phyloP scores from a whole-genome alignment of 2,888 invertebrate genomes.

The Steinernema hermaphroditum region DNA sequence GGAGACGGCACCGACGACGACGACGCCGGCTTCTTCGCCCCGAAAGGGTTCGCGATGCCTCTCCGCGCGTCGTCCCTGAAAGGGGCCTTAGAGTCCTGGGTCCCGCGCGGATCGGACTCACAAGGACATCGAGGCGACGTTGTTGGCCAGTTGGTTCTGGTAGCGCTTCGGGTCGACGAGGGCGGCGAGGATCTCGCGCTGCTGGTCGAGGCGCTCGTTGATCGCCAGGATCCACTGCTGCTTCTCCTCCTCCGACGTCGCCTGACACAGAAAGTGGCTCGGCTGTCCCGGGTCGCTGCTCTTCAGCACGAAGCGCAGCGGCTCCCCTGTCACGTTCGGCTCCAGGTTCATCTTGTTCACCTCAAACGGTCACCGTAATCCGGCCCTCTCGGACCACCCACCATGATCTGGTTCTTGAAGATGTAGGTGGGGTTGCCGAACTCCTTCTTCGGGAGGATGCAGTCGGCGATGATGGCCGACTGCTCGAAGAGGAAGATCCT shows the following conservation, averaged over 20 bases:
- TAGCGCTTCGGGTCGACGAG: constrained; percentile 81
- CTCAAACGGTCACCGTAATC: constrained; percentile 70
- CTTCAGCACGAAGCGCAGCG: constrained; percentile 77
- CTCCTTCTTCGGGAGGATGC: constrained; percentile 81
- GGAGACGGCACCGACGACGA: not conserved
- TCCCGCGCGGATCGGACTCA: constrained; percentile 43
- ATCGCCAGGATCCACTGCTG: constrained; percentile 72
- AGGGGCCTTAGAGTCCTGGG: no score
- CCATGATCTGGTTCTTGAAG: constrained; percentile 93
- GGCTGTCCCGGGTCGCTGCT: constrained; percentile 75
- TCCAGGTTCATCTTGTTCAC: constrained; percentile 83
- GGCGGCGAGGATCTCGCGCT: constrained; percentile 87
- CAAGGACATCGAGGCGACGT: constrained; percentile 53
- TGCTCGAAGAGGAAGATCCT: constrained; percentile 98
- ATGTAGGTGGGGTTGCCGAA: constrained; percentile 87
- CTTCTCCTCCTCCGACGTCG: constrained; percentile 76
- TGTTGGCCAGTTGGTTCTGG: constrained; percentile 59
- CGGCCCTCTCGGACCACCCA: constrained; percentile 67
- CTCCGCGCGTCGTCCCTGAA: constrained; percentile 9
- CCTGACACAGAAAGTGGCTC: constrained; percentile 80
- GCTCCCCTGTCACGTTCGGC: constrained; percentile 73
- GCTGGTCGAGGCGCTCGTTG: constrained; percentile 84
- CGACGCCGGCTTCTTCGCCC: not conserved
- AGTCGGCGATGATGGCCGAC: constrained; percentile 92
- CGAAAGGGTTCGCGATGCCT: not conserved